These are phyloP conservation scores for Dermatemys mawii DNA, from an alignment of 2,113 vertebrate genomes.

Conservation along the genomic window DNA sequence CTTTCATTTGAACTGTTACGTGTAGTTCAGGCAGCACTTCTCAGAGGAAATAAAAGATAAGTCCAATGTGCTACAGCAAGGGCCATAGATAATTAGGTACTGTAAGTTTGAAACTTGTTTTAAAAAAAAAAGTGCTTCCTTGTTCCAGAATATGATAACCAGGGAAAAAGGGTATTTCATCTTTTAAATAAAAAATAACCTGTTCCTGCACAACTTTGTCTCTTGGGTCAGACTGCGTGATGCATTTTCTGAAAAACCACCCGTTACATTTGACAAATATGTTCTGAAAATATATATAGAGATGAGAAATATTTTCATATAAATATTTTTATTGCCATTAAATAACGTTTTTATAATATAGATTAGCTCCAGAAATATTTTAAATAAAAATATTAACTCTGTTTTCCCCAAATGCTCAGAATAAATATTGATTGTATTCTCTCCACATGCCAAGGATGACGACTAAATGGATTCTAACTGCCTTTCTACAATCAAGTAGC, in stretches of 20 bases:
- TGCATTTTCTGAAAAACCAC: neutral
- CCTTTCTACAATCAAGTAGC: neutral
- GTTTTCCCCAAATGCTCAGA: neutral
- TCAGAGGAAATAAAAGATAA: neutral
- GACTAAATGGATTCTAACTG: neutral
- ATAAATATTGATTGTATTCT: neutral
- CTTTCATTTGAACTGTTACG: neutral
- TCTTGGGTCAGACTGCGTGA: neutral
- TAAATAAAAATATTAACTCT: neutral
- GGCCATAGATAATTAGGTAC: neutral
- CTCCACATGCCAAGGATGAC: neutral
- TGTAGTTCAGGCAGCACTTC: neutral
- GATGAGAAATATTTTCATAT: neutral
- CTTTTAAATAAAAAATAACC: neutral
- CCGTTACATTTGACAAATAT: neutral
- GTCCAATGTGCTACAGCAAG: neutral
- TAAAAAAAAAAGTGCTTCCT: neutral
- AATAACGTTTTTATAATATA: neutral
- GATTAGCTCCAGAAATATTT: neutral
- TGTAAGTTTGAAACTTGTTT: neutral
- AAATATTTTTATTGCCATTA: neutral
- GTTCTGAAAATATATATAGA: neutral
- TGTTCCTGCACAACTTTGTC: neutral
- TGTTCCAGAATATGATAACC: neutral
- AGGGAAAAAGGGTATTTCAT: neutral